These are phyloP conservation scores for Marcusenius ussheri DNA, from an alignment of 2,113 vertebrate species.

Conservation along the genomic window DNA sequence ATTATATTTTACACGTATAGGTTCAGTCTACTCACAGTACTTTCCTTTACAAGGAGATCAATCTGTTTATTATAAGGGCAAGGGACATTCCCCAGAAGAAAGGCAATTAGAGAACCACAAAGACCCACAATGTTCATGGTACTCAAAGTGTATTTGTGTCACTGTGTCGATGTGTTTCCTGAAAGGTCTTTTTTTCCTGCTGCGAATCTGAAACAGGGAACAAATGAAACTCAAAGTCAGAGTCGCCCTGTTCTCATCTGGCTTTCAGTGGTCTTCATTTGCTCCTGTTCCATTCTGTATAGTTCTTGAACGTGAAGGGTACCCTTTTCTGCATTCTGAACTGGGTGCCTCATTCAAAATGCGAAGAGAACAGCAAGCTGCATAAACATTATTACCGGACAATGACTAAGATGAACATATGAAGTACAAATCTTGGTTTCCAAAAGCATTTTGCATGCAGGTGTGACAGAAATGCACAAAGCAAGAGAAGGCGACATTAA, in stretches of 20 bases:
- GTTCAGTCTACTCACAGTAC: neutral
- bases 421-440: neutral
- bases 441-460: neutral
- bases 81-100: neutral
- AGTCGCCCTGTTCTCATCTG: neutral
- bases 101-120: neutral
- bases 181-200: neutral
- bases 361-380: neutral
- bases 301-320: neutral
- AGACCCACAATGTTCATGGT: neutral
- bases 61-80: neutral
- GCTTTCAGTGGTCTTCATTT: neutral
- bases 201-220: neutral
- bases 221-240: neutral
- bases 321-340: neutral
- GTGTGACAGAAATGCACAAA: neutral
- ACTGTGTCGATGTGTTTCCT: neutral
- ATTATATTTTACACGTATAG: neutral
- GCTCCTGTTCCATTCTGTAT: neutral
- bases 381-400: neutral
- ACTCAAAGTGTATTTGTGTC: neutral
- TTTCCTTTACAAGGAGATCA: neutral
- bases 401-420: neutral
- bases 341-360: neutral
- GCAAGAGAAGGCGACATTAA: neutral